Evolutionary conservation across 2,888 invertebrate species (phyloP), one percentile per base, ranked within the genome.

Genomic region (Luperina testacea): DNA sequence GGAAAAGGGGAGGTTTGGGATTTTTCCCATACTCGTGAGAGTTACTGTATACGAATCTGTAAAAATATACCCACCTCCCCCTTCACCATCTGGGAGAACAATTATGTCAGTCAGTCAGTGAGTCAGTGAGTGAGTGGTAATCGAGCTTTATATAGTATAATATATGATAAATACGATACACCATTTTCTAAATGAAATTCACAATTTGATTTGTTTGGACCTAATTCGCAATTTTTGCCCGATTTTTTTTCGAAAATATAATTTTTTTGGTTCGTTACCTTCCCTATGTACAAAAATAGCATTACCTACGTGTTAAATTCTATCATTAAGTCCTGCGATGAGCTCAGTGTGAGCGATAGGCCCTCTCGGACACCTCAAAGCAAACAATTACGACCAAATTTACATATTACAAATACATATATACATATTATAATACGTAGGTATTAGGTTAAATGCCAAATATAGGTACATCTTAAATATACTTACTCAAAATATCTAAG

Each of bases 251-350:
- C 83, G 80, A 88, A 86, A 88, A 87, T 83, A 85, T 75, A 17
- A 75, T 83, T 81, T 85, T 85, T 81, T 84, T 83, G 70, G 81
- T 84, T 77, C 72, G 72, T 74, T 87, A 83, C 74, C 75, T 81
- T 77, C 57, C 71, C 65, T 85, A 80, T 82, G 82, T 90, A 90
- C 83, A 90, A 90, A 90, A 90, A 90, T 90, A 90, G 83, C 82
- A 81, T 86, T 84, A n/a, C n/a, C n/a, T n/a, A 84, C 72, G 59
- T 74, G 82, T 87, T 86, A 74, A 67, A 61, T 70, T 80, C 73
- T 88, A 88, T 81, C 59, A 85, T 81, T 81, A 84, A 83, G 74
- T 82, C 77, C 75, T 75, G 80, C 69, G 38, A 65, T 78, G 77
- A 84, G 81, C 82, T 84, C 76, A 74, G 64, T 86, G 74, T 57